Percentiles rank a stretch among this genome's conserved stretches.
Conservation (phyloP, 2,113 vertebrate species). For the Meles meles region DNA sequence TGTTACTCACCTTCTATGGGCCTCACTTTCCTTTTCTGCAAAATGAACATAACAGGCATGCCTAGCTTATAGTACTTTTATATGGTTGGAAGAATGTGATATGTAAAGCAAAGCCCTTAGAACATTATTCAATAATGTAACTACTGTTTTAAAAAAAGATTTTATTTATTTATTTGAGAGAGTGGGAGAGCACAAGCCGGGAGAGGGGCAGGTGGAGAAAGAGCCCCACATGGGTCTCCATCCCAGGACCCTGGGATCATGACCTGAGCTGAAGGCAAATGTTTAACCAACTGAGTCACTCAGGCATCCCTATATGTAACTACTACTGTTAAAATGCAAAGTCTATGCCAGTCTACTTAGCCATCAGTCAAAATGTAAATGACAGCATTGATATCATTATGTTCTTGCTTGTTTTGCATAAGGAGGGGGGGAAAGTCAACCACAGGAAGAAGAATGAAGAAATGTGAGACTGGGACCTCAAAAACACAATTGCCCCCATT, state of each 20-base stretch:
- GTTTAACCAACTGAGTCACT: too few relatives aligned
- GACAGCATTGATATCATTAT: neutral
- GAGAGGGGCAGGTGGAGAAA: too few relatives aligned
- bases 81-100: neutral
- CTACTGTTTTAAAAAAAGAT: neutral
- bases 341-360: neutral
- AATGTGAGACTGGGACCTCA: neutral
- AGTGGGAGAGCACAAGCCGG: too few relatives aligned
- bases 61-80: neutral
- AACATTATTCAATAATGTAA: neutral
- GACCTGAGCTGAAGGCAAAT: too few relatives aligned
- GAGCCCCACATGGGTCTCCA: too few relatives aligned
- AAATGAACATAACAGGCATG: neutral
- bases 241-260: too few relatives aligned
- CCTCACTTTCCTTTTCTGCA: neutral
- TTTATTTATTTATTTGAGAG: too few relatives aligned
- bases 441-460: neutral
- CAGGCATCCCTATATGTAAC: too few relatives aligned
- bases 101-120: neutral
- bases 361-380: neutral
- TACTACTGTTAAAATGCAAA: neutral
- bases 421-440: neutral
- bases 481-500: neutral
- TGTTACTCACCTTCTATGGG: neutral
- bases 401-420: neutral